Percentiles rank a stretch among this genome's conserved stretches.
These are phyloP conservation scores for Scaptodrosophila latifasciaeformis DNA, from an alignment of 2,888 invertebrate genomes.

Conservation along the genomic window DNA sequence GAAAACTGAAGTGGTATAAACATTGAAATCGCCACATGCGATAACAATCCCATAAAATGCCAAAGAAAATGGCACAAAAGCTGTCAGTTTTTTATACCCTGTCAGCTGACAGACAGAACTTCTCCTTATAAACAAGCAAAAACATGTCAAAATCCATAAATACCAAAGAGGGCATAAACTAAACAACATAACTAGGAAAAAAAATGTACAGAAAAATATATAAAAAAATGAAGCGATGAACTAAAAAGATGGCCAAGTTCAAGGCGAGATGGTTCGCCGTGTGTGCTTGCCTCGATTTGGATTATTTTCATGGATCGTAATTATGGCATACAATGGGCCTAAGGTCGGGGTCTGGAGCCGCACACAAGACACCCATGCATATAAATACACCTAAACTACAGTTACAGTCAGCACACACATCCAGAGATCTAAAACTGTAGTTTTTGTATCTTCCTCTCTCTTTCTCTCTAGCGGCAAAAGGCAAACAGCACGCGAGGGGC, in stretches of 20 bases:
- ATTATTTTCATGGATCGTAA: conserved; percentile 23
- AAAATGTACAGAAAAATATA: conserved; percentile 8
- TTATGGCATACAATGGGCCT: conserved; percentile 49
- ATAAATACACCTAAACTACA: too few relatives aligned
- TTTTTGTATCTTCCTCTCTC: too few relatives aligned
- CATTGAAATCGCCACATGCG: conserved; percentile 47
- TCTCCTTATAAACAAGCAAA: conserved; percentile 49
- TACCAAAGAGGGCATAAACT: conserved; percentile 29
- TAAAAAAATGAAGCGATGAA: too few relatives aligned
- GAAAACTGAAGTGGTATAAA: conserved; percentile 34
- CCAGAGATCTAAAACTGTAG: too few relatives aligned
- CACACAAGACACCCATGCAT: too few relatives aligned
- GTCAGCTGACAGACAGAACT: conserved; percentile 13
- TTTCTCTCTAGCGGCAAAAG: too few relatives aligned
- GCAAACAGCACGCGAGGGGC: conserved; percentile 27
- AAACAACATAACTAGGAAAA: conserved; percentile 29
- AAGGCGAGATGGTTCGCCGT: too few relatives aligned
- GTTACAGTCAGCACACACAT: too few relatives aligned
- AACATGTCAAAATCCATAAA: conserved; percentile 47
- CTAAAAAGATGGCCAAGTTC: conserved; percentile 59
- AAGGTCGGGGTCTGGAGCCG: conserved; percentile 16
- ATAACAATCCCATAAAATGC: conserved; percentile 40
- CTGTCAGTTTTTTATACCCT: neutral
- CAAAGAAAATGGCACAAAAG: neutral
- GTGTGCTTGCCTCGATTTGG: too few relatives aligned